phyloP scores from a whole-genome alignment of 2,113 vertebrate species.

The Pterocles burchelli region DNA sequence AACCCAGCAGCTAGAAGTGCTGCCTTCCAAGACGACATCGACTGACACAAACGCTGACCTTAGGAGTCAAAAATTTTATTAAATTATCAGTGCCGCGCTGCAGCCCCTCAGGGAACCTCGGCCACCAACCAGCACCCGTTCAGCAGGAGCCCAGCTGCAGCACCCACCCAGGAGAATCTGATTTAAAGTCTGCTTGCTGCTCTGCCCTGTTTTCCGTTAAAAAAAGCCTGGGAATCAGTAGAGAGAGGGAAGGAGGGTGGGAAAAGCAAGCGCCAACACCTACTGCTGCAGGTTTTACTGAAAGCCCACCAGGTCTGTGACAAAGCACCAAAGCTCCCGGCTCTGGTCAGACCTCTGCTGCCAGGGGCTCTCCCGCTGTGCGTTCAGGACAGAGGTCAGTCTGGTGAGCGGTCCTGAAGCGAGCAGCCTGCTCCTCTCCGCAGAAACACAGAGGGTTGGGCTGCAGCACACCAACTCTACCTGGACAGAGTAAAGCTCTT shows the following conservation, averaged over 20 bases:
- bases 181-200: neutral
- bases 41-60: accelerated
- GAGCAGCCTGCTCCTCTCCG: neutral
- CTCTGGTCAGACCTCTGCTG: neutral
- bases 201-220: neutral
- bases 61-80: neutral
- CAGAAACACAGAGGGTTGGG: neutral
- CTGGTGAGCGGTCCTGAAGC: neutral
- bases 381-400: neutral
- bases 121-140: neutral
- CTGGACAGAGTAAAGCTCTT: neutral
- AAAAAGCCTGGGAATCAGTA: neutral
- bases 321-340: neutral
- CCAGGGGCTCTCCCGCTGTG: neutral
- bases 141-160: accelerated
- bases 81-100: neutral
- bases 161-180: accelerated
- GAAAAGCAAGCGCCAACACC: accelerated
- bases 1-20: accelerated
- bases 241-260: neutral
- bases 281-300: neutral
- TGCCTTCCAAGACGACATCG: accelerated
- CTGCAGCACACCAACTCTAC: neutral
- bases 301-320: neutral
- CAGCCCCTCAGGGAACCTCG: neutral